These are phyloP conservation scores for Euthynnus affinis DNA, from an alignment of 2,797 vertebrate genomes.

Conservation along the genomic window DNA sequence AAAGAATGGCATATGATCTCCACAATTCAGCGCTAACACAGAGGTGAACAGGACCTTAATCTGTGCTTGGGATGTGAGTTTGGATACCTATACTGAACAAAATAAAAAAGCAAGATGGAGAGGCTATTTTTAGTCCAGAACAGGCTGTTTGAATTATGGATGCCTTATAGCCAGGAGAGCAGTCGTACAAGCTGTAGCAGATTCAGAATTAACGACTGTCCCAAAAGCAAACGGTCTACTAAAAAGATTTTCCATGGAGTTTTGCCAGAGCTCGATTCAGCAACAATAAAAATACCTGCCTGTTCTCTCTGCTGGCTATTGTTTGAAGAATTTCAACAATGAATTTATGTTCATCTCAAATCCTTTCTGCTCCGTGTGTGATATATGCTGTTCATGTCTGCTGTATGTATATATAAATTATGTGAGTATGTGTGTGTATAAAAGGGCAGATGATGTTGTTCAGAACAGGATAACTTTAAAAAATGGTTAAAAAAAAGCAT, in stretches of 20 bases:
- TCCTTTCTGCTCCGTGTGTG: too few species aligned
- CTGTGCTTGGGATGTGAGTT: conserved; percentile 5
- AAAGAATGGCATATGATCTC: conserved; percentile 10
- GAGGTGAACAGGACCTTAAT: neutral
- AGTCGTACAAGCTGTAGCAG: conserved; percentile 38
- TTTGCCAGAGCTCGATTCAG: conserved; percentile 48
- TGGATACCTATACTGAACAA: conserved; percentile 35
- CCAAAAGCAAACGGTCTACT: conserved; percentile 41
- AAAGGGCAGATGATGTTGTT: neutral
- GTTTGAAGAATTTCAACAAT: conserved; percentile 34
- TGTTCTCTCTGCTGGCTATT: conserved; percentile 16
- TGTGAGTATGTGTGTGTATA: neutral
- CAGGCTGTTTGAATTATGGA: conserved; percentile 61
- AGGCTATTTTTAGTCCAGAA: conserved; percentile 61
- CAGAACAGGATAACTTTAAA: too few species aligned
- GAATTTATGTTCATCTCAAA: conserved; percentile 12
- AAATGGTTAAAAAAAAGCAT: neutral
- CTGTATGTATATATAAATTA: too few species aligned
- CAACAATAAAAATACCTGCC: conserved; percentile 62
- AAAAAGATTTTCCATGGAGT: conserved; percentile 74
- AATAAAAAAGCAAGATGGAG: conserved; percentile 43
- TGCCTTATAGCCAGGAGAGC: conserved; percentile 49
- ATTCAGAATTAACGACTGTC: conserved; percentile 59
- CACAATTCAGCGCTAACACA: conserved; percentile 19
- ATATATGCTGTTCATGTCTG: too few species aligned